Percentiles rank a stretch among this genome's conserved stretches.
These are phyloP conservation scores for Rhopilema esculentum DNA, from an alignment of 30 jellyfish, hydroid and myxozoan genomes.

Conservation along the genomic window DNA sequence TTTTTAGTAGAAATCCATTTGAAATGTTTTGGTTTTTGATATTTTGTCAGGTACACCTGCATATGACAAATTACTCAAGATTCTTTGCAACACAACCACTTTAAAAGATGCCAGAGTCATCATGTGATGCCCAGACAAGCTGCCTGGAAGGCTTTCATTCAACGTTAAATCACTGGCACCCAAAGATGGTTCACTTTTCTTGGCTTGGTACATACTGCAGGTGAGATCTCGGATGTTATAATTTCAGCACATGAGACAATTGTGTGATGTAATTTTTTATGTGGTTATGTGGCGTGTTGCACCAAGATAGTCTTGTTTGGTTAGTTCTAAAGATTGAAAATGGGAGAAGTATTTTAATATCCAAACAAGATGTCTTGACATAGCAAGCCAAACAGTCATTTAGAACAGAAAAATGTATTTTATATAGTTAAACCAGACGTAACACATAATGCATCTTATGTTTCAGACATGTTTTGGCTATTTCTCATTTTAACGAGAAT, in stretches of 20 bases:
- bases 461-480: slow-evolving; percentile 26
- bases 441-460: slow-evolving; percentile 2
- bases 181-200: neutral
- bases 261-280: neutral
- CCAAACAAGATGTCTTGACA: slow-evolving; percentile 11
- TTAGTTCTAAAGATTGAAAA: slow-evolving; percentile 14
- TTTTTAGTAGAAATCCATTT: neutral
- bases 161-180: neutral
- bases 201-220: neutral
- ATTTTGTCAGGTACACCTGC: slow-evolving; percentile 41
- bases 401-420: neutral
- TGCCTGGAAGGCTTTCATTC: neutral
- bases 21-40: neutral
- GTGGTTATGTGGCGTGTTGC: slow-evolving; percentile 11
- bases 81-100: neutral
- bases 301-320: slow-evolving; percentile 4
- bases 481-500: slow-evolving; percentile 1
- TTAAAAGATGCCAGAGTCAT: slow-evolving; percentile 6
- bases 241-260: neutral
- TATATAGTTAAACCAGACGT: neutral
- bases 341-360: neutral
- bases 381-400: slow-evolving; percentile 4
- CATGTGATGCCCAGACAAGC: slow-evolving; percentile 20
- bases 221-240: neutral
- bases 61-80: slow-evolving; percentile 28